Evolutionary conservation across 2,797 vertebrate genomes (phyloP).

Genomic region (Eulemur albifrons): DNA sequence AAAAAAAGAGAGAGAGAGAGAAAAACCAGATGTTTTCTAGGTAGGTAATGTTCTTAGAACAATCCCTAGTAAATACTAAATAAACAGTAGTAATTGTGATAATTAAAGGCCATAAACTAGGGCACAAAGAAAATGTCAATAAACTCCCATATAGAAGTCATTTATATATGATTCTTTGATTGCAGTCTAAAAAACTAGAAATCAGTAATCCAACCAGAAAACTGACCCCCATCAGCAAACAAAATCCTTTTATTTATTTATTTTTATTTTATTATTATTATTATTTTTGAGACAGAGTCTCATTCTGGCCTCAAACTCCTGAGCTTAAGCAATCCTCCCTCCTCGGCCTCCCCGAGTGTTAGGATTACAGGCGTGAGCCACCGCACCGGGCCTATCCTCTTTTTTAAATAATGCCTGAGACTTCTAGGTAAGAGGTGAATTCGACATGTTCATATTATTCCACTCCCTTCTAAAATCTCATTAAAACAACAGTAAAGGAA

Average conservation of each 20-base stretch:
- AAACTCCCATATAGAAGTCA: neutral
- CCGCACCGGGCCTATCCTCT: rapidly evolving
- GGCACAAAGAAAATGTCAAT: neutral
- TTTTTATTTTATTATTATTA: too few relatives aligned
- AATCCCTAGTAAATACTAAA: neutral
- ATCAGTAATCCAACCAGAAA: neutral
- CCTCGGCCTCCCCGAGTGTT: neutral
- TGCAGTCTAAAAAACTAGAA: neutral
- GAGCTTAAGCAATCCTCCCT: neutral
- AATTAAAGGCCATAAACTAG: neutral
- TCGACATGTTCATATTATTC: neutral
- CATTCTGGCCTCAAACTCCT: neutral
- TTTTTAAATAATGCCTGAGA: neutral
- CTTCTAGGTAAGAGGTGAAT: neutral
- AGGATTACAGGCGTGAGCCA: neutral
- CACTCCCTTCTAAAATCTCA: neutral
- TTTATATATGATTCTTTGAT: neutral
- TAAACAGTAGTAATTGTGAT: neutral
- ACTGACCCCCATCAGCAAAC: neutral
- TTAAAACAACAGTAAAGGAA: neutral
- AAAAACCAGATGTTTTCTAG: neutral
- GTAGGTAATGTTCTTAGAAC: neutral
- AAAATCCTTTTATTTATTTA: neutral
- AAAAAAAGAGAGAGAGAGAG: too few relatives aligned
- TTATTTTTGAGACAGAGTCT: neutral